phyloP scores from a whole-genome alignment of 2,113 vertebrate species.

The Varanus salvator region DNA sequence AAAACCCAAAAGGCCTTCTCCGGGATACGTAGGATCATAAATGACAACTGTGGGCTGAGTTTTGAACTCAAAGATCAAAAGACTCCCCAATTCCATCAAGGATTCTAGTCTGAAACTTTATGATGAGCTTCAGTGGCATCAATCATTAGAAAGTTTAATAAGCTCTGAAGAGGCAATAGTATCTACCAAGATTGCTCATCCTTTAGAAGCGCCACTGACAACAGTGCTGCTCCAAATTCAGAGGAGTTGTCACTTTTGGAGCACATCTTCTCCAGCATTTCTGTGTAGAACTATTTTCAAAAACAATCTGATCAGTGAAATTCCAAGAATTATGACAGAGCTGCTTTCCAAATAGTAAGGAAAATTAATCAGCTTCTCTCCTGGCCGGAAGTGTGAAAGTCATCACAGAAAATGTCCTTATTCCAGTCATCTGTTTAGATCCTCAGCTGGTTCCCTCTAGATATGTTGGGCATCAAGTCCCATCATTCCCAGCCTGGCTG shows the following conservation, averaged over 20 bases:
- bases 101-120: slow-evolving; percentile 47
- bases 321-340: background rate
- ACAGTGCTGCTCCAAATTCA: slow-evolving; percentile 1
- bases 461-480: too few species aligned
- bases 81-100: slow-evolving; percentile 50
- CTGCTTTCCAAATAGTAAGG: slow-evolving; percentile 35
- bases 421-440: background rate
- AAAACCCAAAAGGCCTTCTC: slow-evolving; percentile 19
- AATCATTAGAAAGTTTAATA: slow-evolving; percentile 49
- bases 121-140: slow-evolving; percentile 45
- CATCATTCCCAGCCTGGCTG: too few species aligned
- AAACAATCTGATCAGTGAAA: slow-evolving; percentile 20
- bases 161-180: slow-evolving; percentile 28
- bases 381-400: background rate
- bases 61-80: slow-evolving; percentile 63
- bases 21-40: slow-evolving; percentile 10
- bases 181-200: slow-evolving; percentile 55
- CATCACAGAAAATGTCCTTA: background rate
- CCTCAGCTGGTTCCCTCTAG: too few species aligned
- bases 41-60: slow-evolving; percentile 23
- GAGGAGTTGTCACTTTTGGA: slow-evolving; percentile 23
- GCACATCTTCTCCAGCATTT: background rate
- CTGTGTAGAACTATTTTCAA: background rate
- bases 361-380: background rate
- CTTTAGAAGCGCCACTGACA: slow-evolving; percentile 33